Conservation (phyloP, 2,888 invertebrate genomes). For the Diarsia mendica region DNA sequence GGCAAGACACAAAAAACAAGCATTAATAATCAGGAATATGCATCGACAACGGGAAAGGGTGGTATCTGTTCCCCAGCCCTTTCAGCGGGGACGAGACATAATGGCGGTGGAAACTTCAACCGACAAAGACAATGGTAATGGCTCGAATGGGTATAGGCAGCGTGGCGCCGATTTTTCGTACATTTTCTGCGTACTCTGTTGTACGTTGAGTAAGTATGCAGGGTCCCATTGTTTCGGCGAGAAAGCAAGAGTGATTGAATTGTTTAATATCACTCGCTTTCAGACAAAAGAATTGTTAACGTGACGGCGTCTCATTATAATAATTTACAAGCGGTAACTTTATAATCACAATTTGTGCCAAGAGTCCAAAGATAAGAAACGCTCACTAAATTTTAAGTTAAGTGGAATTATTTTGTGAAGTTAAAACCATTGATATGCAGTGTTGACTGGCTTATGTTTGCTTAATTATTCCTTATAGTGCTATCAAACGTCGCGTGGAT, state of each 20-base stretch:
- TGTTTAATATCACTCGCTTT: constrained; percentile 53
- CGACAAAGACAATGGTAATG: constrained; percentile 81
- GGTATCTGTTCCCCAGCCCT: constrained; percentile 76
- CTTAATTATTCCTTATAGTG: constrained; percentile 64
- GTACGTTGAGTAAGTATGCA: constrained; percentile 39
- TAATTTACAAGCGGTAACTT: constrained; percentile 52
- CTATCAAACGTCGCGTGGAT: constrained; percentile 75
- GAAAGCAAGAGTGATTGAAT: constrained; percentile 56
- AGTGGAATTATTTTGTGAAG: constrained; percentile 50
- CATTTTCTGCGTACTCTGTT: constrained; percentile 56
- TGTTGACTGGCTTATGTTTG: constrained; percentile 68
- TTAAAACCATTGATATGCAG: constrained; percentile 74
- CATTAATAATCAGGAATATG: constrained; percentile 90
- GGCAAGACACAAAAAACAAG: constrained; percentile 87
- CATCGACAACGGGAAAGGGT: constrained; percentile 83
- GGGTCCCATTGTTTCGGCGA: constrained; percentile 37
- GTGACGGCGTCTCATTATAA: constrained; percentile 54
- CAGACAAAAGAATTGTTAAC: constrained; percentile 47
- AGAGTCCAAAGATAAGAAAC: constrained; percentile 41
- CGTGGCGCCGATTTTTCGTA: constrained; percentile 68
- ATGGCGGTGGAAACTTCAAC: constrained; percentile 82
- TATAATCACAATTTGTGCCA: constrained; percentile 49
- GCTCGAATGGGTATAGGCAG: constrained; percentile 71
- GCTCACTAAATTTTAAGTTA: constrained; percentile 34
- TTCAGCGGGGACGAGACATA: constrained; percentile 79